Conservation (phyloP, 2,797 vertebrate genomes). For the Hydrolagus colliei region DNA sequence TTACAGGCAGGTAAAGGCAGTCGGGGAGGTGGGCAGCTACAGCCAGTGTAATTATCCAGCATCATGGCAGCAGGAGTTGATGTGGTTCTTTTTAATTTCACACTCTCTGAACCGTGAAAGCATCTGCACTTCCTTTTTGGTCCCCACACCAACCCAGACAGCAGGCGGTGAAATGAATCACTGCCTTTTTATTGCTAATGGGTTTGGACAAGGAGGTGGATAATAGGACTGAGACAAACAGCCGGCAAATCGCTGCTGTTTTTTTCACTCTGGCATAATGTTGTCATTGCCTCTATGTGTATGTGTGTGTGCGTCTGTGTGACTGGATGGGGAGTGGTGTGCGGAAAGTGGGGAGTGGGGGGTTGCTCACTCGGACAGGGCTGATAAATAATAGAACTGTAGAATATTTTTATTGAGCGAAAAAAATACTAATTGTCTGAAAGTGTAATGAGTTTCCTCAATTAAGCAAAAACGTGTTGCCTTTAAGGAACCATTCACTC, state of each 20-base stretch:
- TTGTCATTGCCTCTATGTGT: neutral
- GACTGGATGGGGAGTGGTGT: no score
- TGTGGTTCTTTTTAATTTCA: constrained; percentile 30
- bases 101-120: constrained; percentile 30
- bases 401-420: no score
- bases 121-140: constrained; percentile 25
- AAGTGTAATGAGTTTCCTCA: neutral
- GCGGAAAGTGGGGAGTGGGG: no score
- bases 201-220: constrained; percentile 1
- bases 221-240: constrained; percentile 18
- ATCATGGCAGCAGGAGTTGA: constrained; percentile 5
- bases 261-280: constrained; percentile 15
- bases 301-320: no score
- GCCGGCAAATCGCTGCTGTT: constrained; percentile 1
- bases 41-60: neutral
- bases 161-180: constrained; percentile 27
- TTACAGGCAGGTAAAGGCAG: neutral
- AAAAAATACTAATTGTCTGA: neutral
- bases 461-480: neutral
- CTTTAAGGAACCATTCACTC: neutral
- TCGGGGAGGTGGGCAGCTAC: neutral
- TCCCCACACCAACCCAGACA: constrained; percentile 6
- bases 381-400: neutral
- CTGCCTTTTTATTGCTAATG: constrained; percentile 21
- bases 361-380: neutral